Base-by-base conservation (phyloP, 1,140 invertebrate species). In the Acromyrmex charruanus region DNA sequence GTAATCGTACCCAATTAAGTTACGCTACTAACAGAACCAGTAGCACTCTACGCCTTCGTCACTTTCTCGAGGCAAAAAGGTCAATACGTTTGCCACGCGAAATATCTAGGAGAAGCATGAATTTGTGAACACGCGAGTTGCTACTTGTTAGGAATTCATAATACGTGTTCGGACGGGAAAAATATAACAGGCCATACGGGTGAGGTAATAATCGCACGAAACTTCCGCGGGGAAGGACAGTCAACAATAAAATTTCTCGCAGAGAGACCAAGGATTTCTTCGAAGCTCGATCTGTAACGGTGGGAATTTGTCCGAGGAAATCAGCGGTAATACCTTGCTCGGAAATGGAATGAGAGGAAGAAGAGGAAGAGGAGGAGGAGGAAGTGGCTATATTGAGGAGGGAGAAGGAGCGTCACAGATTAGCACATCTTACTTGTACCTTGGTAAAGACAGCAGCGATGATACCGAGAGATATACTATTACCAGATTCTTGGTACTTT, bases 401-500 rank as follows among this genome's bases (percentile, higher is more conserved):
- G 31, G 21, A 71, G n/a, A 87, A 55, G 66, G 59, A 77, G 59
- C 55, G 55, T 82, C 44, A 51, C 31, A 58, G 65, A 87, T 89
- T 84, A 87, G 55, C 31, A 53, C 68, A 59, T 81, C 53, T 75
- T 61, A 71, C 69, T 87, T 71, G 28, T 28, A 58, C 35, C 58
- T 53, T 35, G 69, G 44, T 80, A 72, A 89, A 58, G 61, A 74
- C 66, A 77, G 49, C 68, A 28, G 74, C 58, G 85, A 89, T 80
- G 75, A 86, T 35, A 74, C 91, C 88, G 61, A 77, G 88, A 91
- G 93, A 94, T 92, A 90, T 87, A 74, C 90, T 90, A 92, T 93
- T 93, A 93, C 87, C 87, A 87, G 88, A 87, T 92, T 93, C 91
- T 69, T 86, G 75, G 93, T 93, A 90, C 86, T 84, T 90, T 63